These are phyloP conservation scores for Dexiosoma caninum DNA, from an alignment of 2,888 invertebrate genomes.

Conservation along the genomic window DNA sequence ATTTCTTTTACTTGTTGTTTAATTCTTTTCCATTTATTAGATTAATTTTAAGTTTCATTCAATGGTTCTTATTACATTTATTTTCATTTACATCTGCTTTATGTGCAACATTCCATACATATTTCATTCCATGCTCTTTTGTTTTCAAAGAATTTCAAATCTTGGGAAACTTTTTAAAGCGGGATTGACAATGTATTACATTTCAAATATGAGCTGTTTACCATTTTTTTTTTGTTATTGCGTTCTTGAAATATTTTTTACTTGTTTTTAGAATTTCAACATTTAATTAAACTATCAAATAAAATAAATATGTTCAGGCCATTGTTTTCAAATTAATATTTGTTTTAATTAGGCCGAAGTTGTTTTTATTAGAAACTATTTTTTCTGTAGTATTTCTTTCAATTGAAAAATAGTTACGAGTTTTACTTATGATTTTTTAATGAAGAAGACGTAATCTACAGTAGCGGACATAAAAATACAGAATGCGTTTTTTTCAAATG, in stretches of 20 bases:
- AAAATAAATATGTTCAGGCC: neutral
- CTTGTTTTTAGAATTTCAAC: neutral
- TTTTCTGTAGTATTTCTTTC: neutral
- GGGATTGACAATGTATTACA: constrained; percentile 40
- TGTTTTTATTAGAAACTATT: neutral
- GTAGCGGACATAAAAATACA: no score
- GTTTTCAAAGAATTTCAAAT: neutral
- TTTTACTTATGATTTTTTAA: no score
- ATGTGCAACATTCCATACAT: constrained; percentile 17
- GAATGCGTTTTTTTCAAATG: no score
- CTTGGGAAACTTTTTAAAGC: neutral
- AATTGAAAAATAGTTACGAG: no score
- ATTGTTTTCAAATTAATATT: neutral
- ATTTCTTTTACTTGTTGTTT: constrained; percentile 23
- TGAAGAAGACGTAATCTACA: no score
- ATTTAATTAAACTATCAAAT: neutral
- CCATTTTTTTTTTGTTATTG: neutral
- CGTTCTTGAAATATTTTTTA: neutral
- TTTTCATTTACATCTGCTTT: neutral
- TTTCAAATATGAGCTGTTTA: neutral
- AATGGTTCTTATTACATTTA: constrained; percentile 7
- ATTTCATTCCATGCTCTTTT: neutral
- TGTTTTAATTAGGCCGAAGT: neutral
- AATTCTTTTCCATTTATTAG: neutral
- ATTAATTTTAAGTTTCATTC: neutral